Conservation (phyloP, 2,888 invertebrate genomes). For the Entomobrya multifasciata region DNA sequence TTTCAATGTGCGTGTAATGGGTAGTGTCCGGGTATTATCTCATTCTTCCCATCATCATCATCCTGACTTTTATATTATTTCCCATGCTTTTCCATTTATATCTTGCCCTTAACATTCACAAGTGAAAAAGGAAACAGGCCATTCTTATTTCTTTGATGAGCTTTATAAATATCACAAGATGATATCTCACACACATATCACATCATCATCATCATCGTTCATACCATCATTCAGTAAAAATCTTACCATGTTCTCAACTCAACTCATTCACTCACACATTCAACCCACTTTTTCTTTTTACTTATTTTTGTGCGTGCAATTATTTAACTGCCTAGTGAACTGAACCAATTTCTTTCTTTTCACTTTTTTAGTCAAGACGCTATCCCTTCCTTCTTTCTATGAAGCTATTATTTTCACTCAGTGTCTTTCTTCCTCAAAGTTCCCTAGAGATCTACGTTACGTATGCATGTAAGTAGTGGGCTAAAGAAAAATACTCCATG, state of each 20-base stretch:
- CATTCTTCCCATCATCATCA: no score
- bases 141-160: no score
- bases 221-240: neutral
- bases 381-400: no score
- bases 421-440: neutral
- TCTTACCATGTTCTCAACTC: neutral
- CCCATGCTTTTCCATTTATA: no score
- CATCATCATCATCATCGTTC: neutral
- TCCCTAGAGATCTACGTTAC: neutral
- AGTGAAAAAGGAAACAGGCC: no score
- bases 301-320: neutral
- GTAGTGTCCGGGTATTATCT: no score
- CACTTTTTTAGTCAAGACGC: neutral
- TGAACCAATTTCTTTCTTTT: neutral
- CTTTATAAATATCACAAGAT: no score
- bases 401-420: conserved; percentile 58
- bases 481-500: no score
- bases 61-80: no score
- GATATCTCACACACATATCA: neutral
- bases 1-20: no score
- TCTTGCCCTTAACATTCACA: no score
- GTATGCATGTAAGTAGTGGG: no score
- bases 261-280: neutral
- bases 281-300: neutral
- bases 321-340: neutral